Conservation (phyloP, 1,140 invertebrate genomes). For the Protaetia brevitarsis region DNA sequence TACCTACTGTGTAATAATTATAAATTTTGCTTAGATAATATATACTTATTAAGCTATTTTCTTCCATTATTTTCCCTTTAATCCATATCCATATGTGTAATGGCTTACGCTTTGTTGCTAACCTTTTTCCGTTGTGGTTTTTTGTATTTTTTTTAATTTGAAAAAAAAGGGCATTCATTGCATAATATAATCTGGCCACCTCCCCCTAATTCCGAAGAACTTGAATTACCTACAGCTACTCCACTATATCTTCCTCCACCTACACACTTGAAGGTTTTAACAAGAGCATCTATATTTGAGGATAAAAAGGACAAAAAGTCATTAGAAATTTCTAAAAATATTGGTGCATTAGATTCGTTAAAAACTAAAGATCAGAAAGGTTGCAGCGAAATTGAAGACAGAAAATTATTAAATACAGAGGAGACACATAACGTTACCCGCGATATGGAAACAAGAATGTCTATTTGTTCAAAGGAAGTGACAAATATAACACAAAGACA, state of each 20-base stretch:
- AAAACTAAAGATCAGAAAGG: conserved; percentile 27
- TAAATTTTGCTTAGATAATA: not conserved
- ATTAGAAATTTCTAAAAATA: not conserved
- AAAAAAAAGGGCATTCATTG: conserved; percentile 52
- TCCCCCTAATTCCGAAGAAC: conserved; percentile 42
- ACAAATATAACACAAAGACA: conserved; percentile 39
- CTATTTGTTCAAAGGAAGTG: conserved; percentile 44
- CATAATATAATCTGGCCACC: conserved; percentile 65
- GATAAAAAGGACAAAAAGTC: not conserved
- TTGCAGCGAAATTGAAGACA: conserved; percentile 21
- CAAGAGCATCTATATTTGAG: not conserved
- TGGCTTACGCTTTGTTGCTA: conserved; percentile 28
- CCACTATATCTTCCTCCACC: conserved; percentile 46
- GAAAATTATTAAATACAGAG: conserved; percentile 28
- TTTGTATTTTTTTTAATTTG: conserved; percentile 24
- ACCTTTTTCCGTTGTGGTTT: conserved; percentile 24
- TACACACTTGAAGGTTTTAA: conserved; percentile 34
- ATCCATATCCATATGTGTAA: conserved; percentile 28
- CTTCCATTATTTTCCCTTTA: conserved; percentile 38
- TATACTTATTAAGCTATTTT: conserved; percentile 26
- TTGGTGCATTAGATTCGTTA: not conserved
- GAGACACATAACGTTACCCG: conserved; percentile 27
- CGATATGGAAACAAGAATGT: conserved; percentile 34
- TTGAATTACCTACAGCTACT: conserved; percentile 43
- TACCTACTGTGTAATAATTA: conserved; percentile 10